Evolutionary conservation across 2,113 vertebrate genomes (phyloP).

Genomic region (Cervus canadensis): DNA sequence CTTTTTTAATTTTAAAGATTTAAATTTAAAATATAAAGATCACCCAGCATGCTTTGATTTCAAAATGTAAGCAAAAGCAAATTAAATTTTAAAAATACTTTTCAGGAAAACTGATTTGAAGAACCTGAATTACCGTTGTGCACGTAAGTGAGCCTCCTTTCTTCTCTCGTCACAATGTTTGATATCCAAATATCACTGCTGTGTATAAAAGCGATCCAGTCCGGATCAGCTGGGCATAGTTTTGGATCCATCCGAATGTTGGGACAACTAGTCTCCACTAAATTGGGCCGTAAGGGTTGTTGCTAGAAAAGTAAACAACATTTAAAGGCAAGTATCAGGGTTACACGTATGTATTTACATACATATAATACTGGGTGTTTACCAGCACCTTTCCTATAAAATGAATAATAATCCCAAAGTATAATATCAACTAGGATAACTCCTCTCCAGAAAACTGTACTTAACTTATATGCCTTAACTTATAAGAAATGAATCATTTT

Average conservation of each 20-base stretch:
- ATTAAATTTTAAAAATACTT: background rate
- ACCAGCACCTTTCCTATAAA: background rate
- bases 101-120: background rate
- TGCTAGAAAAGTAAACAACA: conserved; percentile 76
- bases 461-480: conserved; percentile 9
- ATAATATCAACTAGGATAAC: conserved; percentile 24
- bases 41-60: background rate
- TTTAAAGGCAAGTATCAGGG: conserved; percentile 21
- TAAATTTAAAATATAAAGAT: conserved; percentile 28
- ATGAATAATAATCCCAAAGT: conserved; percentile 24
- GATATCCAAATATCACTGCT: conserved; percentile 87
- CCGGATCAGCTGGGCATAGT: conserved; percentile 85
- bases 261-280: conserved; percentile 86
- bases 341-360: background rate
- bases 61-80: conserved; percentile 39
- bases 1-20: background rate
- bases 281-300: conserved; percentile 82
- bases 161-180: conserved; percentile 84
- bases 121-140: conserved; percentile 81
- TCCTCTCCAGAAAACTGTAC: background rate
- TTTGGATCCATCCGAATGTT: conserved; percentile 89
- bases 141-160: conserved; percentile 84
- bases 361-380: background rate
- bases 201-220: conserved; percentile 87
- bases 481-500: background rate